A percentile compares a stretch with the other conserved stretches of the same genome.
Evolutionary conservation across 2,113 vertebrate species (phyloP).

Genomic region (Mohoua ochrocephala): DNA sequence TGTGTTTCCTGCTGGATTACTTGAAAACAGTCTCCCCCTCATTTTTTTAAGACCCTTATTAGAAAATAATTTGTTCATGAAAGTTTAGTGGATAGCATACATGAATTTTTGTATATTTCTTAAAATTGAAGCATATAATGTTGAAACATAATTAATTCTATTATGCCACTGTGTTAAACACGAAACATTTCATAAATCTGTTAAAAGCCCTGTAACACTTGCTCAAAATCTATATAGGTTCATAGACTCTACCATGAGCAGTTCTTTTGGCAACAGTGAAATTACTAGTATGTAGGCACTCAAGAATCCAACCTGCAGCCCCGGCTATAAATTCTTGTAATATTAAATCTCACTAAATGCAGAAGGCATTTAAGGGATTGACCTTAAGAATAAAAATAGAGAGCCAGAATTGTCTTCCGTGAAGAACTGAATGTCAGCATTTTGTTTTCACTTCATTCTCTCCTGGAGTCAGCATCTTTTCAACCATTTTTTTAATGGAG

Average conservation of each 20-base stretch:
- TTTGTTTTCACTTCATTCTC: constrained; percentile 1
- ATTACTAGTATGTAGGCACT: background rate
- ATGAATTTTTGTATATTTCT: background rate
- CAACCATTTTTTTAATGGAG: background rate
- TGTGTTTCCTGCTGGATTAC: background rate
- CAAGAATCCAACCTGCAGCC: background rate
- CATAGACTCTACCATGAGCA: background rate
- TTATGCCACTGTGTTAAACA: background rate
- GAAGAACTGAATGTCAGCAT: background rate
- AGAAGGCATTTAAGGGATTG: background rate
- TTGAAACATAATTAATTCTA: background rate
- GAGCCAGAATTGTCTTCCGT: background rate
- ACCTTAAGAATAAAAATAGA: constrained; percentile 9
- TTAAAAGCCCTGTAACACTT: background rate
- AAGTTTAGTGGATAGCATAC: background rate
- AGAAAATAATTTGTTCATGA: background rate
- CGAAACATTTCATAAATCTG: background rate
- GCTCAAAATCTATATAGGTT: background rate
- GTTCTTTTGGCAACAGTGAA: background rate
- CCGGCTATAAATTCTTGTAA: background rate
- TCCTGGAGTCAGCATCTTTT: background rate
- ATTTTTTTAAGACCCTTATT: background rate
- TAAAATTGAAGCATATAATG: background rate
- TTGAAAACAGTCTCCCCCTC: background rate
- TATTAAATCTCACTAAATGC: background rate